Conservation (phyloP, 1,140 invertebrate species). For the Danaus plexippus region DNA sequence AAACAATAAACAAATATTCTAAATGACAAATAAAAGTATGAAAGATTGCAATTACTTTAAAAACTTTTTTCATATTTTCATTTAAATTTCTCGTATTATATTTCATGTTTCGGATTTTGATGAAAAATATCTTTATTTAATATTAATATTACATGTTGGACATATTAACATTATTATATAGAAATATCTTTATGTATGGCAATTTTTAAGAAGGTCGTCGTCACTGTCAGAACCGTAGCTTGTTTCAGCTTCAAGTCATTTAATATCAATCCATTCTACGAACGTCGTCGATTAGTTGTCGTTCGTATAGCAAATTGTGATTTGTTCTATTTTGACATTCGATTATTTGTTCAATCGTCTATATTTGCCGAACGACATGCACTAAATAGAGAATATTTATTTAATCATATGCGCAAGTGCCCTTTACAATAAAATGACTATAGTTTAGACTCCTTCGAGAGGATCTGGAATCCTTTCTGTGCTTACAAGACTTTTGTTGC, state of each 20-base stretch:
- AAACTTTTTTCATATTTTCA: no score
- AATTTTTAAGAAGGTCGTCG: conserved; percentile 6
- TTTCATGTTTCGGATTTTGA: no score
- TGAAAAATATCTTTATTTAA: no score
- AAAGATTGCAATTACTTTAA: no score
- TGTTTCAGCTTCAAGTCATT: no score
- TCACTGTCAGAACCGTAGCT: no score
- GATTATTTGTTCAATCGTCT: conserved; percentile 41
- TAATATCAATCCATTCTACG: conserved; percentile 26
- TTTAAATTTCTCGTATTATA: no score
- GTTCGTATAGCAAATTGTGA: conserved; percentile 24
- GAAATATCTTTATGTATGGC: not conserved
- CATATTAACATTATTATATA: no score
- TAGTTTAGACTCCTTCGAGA: conserved; percentile 36
- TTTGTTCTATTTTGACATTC: conserved; percentile 40
- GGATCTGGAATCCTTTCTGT: conserved; percentile 45
- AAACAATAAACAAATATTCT: not conserved
- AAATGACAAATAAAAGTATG: no score
- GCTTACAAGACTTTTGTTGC: conserved; percentile 28
- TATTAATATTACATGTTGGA: no score
- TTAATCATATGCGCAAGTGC: conserved; percentile 6
- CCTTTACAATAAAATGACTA: conserved; percentile 40
- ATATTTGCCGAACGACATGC: conserved; percentile 7
- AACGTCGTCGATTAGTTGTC: conserved; percentile 13
- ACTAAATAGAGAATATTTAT: no score